Evolutionary conservation across 1,140 invertebrate genomes (phyloP).

Genomic region (Drosophila sechellia): DNA sequence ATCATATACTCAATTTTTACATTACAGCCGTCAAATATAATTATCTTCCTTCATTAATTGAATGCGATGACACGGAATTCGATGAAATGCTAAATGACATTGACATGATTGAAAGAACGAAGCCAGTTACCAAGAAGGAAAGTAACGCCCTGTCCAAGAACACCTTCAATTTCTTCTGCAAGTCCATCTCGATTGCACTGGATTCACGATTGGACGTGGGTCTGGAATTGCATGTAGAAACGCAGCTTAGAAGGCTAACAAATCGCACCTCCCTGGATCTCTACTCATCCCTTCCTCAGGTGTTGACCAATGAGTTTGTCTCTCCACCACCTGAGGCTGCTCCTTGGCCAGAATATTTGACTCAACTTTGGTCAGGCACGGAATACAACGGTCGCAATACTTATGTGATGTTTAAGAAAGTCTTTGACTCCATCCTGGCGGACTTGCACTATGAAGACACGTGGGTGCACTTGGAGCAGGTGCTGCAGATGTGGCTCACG

Average conservation of each 20-base stretch:
- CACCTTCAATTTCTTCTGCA: constrained; percentile 80
- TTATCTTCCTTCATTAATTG: constrained; percentile 87
- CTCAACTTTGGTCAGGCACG: constrained; percentile 80
- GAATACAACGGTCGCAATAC: constrained; percentile 77
- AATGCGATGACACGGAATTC: constrained; percentile 90
- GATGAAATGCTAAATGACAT: constrained; percentile 90
- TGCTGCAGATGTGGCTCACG: constrained; percentile 93
- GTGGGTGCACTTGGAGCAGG: constrained; percentile 90
- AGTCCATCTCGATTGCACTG: constrained; percentile 88
- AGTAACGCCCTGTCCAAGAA: constrained; percentile 69
- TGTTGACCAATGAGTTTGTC: constrained; percentile 77
- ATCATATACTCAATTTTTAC: not conserved
- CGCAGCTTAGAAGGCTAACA: constrained; percentile 88
- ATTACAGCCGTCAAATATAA: constrained; percentile 83
- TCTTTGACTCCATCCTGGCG: constrained; percentile 89
- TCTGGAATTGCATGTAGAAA: constrained; percentile 90
- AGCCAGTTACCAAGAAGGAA: constrained; percentile 84
- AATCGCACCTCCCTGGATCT: constrained; percentile 84
- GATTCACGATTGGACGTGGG: constrained; percentile 92
- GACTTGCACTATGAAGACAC: constrained; percentile 86
- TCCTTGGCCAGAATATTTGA: constrained; percentile 84
- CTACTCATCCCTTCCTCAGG: constrained; percentile 85
- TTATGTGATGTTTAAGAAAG: constrained; percentile 88
- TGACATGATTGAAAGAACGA: constrained; percentile 87
- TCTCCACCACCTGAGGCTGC: constrained; percentile 78